phyloP scores from a whole-genome alignment of 1,140 invertebrate species.

The Pinna nobilis region DNA sequence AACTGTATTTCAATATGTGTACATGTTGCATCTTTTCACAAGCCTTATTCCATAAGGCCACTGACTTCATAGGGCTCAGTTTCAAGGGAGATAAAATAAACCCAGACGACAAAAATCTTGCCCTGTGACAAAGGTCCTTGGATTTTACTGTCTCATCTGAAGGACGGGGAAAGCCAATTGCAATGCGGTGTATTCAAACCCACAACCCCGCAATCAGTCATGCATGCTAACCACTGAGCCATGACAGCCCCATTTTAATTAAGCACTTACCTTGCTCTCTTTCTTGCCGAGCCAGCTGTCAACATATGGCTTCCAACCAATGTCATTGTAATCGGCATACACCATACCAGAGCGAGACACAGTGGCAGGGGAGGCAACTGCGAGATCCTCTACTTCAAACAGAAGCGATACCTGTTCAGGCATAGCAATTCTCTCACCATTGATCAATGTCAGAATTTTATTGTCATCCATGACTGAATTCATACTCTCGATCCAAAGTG shows the following conservation, averaged over 20 bases:
- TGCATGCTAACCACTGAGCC: too few species aligned
- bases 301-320: constrained; percentile 87
- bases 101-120: not conserved
- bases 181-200: too few species aligned
- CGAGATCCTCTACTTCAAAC: constrained; percentile 87
- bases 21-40: too few species aligned
- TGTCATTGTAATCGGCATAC: constrained; percentile 84
- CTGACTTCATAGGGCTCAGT: too few species aligned
- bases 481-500: constrained; percentile 94
- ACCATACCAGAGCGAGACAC: constrained; percentile 82
- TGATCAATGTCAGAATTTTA: constrained; percentile 89
- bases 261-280: constrained; percentile 31
- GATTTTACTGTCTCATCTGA: too few species aligned
- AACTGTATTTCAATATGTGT: too few species aligned
- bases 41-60: too few species aligned
- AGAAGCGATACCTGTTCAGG: constrained; percentile 87
- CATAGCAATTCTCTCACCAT: constrained; percentile 91
- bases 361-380: constrained; percentile 89
- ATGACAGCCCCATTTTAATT: too few species aligned
- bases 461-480: constrained; percentile 96
- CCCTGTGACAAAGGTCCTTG: too few species aligned
- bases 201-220: too few species aligned
- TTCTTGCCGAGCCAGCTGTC: constrained; percentile 83
- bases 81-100: not conserved
- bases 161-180: too few species aligned